Conservation (phyloP, 2,888 invertebrate species). For the Cephonodes hylas region DNA sequence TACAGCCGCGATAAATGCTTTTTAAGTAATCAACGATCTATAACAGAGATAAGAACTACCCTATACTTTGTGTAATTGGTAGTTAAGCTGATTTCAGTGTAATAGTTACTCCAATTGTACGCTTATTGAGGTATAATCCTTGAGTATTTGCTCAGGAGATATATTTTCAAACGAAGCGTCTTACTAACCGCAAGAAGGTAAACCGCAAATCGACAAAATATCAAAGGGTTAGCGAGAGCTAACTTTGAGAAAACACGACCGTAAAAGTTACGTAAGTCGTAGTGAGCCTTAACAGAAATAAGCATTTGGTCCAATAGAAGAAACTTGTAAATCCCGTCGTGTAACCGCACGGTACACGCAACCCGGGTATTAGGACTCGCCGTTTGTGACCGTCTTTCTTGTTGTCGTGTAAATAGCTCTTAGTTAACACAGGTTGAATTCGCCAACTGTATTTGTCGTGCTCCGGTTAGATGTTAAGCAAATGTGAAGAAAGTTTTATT, state of each 20-base stretch:
- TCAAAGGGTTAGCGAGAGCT: slow-evolving; percentile 49
- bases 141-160: neutral
- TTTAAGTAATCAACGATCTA: neutral
- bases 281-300: slow-evolving; percentile 54
- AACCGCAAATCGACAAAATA: slow-evolving; percentile 54
- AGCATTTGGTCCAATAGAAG: slow-evolving; percentile 67
- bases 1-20: slow-evolving; percentile 23
- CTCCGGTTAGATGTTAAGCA: neutral
- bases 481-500: neutral
- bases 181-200: slow-evolving; percentile 29
- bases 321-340: slow-evolving; percentile 71
- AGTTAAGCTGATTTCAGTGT: neutral
- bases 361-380: slow-evolving; percentile 47
- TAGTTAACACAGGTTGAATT: slow-evolving; percentile 19
- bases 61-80: neutral
- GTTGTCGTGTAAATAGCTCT: slow-evolving; percentile 45
- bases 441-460: slow-evolving; percentile 3
- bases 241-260: slow-evolving; percentile 52
- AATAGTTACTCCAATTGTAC: neutral
- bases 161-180: neutral
- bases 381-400: slow-evolving; percentile 39
- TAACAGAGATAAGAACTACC: neutral
- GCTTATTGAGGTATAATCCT: neutral
- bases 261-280: slow-evolving; percentile 49
- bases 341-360: slow-evolving; percentile 65